Conservation (phyloP, 92 coral and sea anemone genomes). For the Nematostella vectensis region DNA sequence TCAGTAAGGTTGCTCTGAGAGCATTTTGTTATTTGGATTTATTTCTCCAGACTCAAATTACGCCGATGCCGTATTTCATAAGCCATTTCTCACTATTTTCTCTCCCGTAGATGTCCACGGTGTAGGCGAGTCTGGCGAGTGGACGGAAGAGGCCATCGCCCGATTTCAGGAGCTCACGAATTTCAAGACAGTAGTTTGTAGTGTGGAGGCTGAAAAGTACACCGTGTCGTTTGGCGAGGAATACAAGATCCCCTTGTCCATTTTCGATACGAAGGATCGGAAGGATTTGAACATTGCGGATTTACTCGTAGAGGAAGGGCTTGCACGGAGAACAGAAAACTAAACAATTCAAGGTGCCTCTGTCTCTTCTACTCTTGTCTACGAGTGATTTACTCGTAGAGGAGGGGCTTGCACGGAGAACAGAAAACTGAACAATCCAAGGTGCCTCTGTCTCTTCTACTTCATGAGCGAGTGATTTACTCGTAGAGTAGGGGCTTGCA, state of each 20-base stretch:
- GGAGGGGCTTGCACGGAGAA: conserved; percentile 47
- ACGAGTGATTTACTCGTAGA: conserved; percentile 56
- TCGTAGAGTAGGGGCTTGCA: conserved; percentile 52
- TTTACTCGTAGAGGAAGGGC: conserved; percentile 47
- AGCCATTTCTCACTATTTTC: conserved; percentile 21
- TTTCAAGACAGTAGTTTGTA: conserved; percentile 59
- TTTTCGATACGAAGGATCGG: conserved; percentile 66
- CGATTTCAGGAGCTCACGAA: conserved; percentile 46
- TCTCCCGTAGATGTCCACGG: conserved; percentile 50
- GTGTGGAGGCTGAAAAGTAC: conserved; percentile 45
- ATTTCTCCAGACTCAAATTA: too few species aligned
- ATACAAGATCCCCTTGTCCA: conserved; percentile 38
- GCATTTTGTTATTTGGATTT: too few species aligned
- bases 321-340: conserved; percentile 34
- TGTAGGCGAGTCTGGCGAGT: conserved; percentile 37
- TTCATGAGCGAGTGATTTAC: conserved; percentile 51
- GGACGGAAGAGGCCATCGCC: conserved; percentile 59
- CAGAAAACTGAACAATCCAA: conserved; percentile 39
- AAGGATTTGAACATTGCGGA: conserved; percentile 60
- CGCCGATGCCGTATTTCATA: conserved; percentile 44
- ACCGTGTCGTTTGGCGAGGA: conserved; percentile 37
- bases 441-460: conserved; percentile 54
- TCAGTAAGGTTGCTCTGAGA: too few species aligned
- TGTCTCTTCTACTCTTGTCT: conserved; percentile 67
- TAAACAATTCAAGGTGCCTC: conserved; percentile 34